Conservation (phyloP, 2,888 invertebrate genomes). For the Ypsolopha scabrella region DNA sequence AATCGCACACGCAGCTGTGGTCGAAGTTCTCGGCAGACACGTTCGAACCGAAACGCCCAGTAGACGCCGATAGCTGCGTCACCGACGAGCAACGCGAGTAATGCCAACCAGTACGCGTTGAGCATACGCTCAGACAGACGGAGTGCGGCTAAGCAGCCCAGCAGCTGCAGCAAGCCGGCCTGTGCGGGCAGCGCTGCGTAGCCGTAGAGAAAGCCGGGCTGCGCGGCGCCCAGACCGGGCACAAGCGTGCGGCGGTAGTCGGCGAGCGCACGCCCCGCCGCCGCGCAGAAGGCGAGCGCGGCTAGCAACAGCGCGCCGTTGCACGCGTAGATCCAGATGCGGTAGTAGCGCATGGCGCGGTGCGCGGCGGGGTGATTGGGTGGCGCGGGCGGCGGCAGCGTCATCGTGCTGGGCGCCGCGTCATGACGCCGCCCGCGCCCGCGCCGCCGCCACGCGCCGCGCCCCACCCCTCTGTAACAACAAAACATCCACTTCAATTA, state of each 20-base stretch:
- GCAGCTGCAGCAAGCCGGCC: slow-evolving; percentile 75
- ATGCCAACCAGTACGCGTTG: slow-evolving; percentile 86
- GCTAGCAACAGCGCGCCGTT: slow-evolving; percentile 88
- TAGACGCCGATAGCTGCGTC: slow-evolving; percentile 87
- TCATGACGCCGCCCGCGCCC: slow-evolving; percentile 68
- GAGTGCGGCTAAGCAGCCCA: slow-evolving; percentile 86
- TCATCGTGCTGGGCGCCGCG: slow-evolving; percentile 68
- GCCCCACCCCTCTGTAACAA: slow-evolving; percentile 62
- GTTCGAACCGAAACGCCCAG: slow-evolving; percentile 86
- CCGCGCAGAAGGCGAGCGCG: slow-evolving; percentile 83
- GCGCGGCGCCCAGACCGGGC: slow-evolving; percentile 80
- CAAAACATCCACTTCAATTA: neutral
- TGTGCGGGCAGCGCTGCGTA: slow-evolving; percentile 85
- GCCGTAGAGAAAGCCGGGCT: slow-evolving; percentile 87
- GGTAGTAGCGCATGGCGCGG: slow-evolving; percentile 82
- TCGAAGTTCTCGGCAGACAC: slow-evolving; percentile 79
- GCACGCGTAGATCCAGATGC: slow-evolving; percentile 94
- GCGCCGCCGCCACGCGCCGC: slow-evolving; percentile 69
- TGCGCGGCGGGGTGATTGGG: slow-evolving; percentile 67
- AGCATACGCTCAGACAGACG: slow-evolving; percentile 84
- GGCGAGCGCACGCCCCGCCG: slow-evolving; percentile 78
- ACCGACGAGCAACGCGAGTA: slow-evolving; percentile 83
- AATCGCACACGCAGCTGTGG: slow-evolving; percentile 74
- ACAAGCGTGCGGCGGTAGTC: slow-evolving; percentile 80
- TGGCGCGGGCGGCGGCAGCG: slow-evolving; percentile 67